Percentiles rank a stretch among this genome's conserved stretches.
Conservation (phyloP, 2,888 invertebrate species). For the Drosophila neonasuta region DNA sequence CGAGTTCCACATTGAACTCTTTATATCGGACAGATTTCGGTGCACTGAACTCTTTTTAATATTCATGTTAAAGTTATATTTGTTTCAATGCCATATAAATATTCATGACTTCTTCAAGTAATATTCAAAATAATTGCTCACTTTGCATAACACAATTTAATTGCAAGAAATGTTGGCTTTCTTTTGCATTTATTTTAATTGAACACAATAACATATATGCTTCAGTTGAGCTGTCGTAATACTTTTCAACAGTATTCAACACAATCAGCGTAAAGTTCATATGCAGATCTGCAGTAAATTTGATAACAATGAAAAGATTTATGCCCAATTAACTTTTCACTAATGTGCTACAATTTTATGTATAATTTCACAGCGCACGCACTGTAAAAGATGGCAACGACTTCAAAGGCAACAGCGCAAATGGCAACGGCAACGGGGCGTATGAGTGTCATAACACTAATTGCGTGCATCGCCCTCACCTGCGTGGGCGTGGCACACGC, state of each 20-base stretch:
- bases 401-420: conserved; percentile 20
- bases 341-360: conserved; percentile 42
- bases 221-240: background rate
- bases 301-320: conserved; percentile 3
- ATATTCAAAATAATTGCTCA: background rate
- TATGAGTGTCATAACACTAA: conserved; percentile 33
- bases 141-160: background rate
- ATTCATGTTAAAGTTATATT: background rate
- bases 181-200: background rate
- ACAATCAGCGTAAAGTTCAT: background rate
- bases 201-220: background rate
- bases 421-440: conserved; percentile 29
- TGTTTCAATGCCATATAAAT: background rate
- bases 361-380: conserved; percentile 54
- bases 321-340: conserved; percentile 39
- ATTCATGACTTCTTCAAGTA: background rate
- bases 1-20: too few species aligned
- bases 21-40: background rate
- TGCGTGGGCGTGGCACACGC: conserved; percentile 32
- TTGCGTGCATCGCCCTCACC: conserved; percentile 29
- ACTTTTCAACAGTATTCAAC: too few species aligned
- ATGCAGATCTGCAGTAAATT: background rate
- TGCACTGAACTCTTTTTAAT: background rate
- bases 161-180: background rate
- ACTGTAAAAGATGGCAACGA: conserved; percentile 41